phyloP scores from a whole-genome alignment of 2,797 vertebrate genomes.

The Poecilia velifera region DNA sequence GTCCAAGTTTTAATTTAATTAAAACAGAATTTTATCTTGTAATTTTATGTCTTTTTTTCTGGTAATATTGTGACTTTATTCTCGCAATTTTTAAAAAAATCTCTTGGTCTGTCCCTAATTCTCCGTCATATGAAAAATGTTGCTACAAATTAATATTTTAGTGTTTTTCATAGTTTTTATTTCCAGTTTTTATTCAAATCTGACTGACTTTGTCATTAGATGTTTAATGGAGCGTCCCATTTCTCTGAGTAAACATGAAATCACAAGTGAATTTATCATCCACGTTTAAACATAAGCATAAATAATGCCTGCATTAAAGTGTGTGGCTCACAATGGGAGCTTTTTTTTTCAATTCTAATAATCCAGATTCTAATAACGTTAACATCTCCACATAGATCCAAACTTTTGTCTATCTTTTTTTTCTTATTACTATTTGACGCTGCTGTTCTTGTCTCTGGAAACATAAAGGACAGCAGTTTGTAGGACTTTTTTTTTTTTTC shows the following conservation, averaged over 20 bases:
- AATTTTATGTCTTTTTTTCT: background rate
- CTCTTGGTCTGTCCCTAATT: background rate
- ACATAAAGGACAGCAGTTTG: slow-evolving; percentile 70
- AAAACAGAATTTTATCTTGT: background rate
- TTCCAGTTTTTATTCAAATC: background rate
- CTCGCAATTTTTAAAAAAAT: background rate
- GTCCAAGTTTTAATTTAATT: background rate
- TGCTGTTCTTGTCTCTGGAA: slow-evolving; percentile 47
- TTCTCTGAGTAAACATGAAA: background rate
- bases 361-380: slow-evolving; percentile 20
- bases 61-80: background rate
- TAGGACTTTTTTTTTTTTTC: slow-evolving; percentile 39
- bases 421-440: slow-evolving; percentile 25
- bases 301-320: background rate
- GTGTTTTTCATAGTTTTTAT: background rate
- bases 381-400: slow-evolving; percentile 27
- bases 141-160: background rate
- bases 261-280: background rate
- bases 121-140: background rate
- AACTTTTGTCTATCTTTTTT: slow-evolving; percentile 40
- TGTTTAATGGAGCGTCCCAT: background rate
- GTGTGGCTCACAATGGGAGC: slow-evolving; percentile 3
- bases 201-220: background rate
- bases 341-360: slow-evolving; percentile 34
- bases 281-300: background rate